A percentile compares a stretch with the other conserved stretches of the same genome.
These are phyloP conservation scores for Oreochromis aureus DNA, from an alignment of 2,113 vertebrate species.

Conservation along the genomic window DNA sequence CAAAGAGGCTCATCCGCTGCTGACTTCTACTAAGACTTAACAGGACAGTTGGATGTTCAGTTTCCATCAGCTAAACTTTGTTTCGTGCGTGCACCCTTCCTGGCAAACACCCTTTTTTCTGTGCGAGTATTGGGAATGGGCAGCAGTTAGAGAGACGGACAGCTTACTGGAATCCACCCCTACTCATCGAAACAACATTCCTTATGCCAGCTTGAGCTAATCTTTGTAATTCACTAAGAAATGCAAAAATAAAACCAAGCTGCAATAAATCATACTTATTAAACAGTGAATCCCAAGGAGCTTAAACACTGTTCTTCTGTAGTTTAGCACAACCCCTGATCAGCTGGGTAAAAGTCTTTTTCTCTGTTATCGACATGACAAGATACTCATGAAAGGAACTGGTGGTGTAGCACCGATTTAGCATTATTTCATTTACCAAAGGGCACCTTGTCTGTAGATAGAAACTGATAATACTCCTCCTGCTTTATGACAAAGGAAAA, in stretches of 20 bases:
- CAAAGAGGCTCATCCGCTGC: not conserved
- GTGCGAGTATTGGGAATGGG: not conserved
- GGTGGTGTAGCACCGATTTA: not conserved
- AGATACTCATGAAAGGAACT: not conserved
- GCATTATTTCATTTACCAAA: not conserved
- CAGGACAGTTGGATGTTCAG: not conserved
- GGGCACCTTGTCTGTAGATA: not conserved
- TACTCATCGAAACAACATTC: not conserved
- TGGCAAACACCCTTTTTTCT: not conserved
- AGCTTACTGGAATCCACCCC: not conserved
- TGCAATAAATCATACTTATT: not conserved
- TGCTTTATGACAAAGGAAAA: not conserved
- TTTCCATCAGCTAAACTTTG: not conserved
- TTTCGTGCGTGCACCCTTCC: not conserved
- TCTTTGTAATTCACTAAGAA: not conserved
- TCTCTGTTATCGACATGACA: not conserved
- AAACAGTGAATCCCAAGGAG: not conserved
- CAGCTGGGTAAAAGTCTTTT: not conserved
- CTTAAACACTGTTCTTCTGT: not conserved
- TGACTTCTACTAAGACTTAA: not conserved
- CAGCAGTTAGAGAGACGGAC: not conserved
- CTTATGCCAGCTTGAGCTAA: not conserved
- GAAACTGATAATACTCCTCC: not conserved
- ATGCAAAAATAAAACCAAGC: not conserved
- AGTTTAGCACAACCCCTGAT: not conserved